phyloP scores from a whole-genome alignment of 2,113 vertebrate species.

The Osmerus eperlanus region DNA sequence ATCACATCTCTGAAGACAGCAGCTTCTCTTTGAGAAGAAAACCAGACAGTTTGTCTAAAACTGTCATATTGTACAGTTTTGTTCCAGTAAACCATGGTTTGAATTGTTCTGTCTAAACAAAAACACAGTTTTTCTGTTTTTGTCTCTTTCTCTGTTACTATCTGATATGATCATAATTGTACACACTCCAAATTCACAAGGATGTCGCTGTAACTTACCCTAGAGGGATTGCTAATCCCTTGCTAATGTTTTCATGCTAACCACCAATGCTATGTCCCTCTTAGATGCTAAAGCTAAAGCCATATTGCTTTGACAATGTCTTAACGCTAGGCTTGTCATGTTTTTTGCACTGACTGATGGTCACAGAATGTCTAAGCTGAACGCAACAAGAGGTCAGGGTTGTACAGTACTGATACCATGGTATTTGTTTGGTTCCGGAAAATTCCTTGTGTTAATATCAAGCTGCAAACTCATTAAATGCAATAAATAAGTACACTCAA shows the following conservation, averaged over 20 bases:
- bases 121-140: not conserved
- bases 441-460: conserved; percentile 15
- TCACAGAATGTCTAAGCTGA: conserved; percentile 1
- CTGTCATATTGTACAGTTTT: not conserved
- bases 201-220: not conserved
- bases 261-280: not conserved
- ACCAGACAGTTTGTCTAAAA: not conserved
- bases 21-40: not conserved
- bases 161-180: not conserved
- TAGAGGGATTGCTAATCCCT: not conserved
- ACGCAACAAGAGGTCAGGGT: not conserved
- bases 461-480: conserved; percentile 47
- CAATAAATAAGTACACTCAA: conserved; percentile 21
- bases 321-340: not conserved
- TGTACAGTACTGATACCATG: conserved; percentile 10
- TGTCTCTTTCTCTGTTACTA: not conserved
- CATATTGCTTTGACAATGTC: conserved; percentile 13
- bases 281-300: not conserved
- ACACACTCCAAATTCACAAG: not conserved
- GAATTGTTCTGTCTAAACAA: not conserved
- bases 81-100: not conserved
- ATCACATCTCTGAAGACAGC: too few species aligned
- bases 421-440: conserved; percentile 10
- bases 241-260: conserved; percentile 1
- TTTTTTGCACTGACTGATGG: conserved; percentile 3